Percentiles rank a stretch among this genome's conserved stretches.
Conservation (phyloP, 1,140 invertebrate genomes). For the Augochlora pura region DNA sequence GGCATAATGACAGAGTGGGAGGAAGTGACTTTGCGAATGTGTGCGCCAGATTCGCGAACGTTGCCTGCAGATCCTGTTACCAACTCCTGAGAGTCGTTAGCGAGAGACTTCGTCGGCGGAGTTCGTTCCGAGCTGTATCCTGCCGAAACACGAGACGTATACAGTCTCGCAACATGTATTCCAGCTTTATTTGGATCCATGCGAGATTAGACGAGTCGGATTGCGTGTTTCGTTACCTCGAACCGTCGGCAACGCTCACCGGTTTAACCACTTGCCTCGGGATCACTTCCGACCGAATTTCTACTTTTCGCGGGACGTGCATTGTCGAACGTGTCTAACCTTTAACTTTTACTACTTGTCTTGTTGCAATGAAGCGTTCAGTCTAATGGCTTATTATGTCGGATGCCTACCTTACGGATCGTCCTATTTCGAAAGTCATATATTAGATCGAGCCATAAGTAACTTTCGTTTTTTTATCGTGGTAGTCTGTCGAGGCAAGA, state of each 20-base stretch:
- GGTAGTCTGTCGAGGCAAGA: too few species aligned
- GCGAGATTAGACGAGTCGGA: neutral
- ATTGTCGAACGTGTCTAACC: neutral
- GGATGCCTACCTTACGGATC: too few species aligned
- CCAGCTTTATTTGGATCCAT: neutral
- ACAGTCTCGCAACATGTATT: neutral
- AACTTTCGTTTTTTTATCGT: too few species aligned
- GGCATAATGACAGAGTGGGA: neutral
- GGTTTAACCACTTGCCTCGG: neutral
- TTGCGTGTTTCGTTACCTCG: neutral
- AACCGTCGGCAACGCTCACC: neutral
- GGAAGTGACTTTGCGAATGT: neutral
- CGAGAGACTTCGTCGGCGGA: constrained; percentile 17
- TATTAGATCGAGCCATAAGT: too few species aligned
- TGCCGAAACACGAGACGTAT: constrained; percentile 26
- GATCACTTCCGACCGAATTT: neutral
- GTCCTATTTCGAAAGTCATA: too few species aligned
- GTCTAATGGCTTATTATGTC: too few species aligned
- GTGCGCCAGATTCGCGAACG: constrained; percentile 8
- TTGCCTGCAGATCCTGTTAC: constrained; percentile 28
- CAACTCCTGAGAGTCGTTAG: constrained; percentile 41
- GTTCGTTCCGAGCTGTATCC: constrained; percentile 1
- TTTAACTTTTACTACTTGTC: too few species aligned
- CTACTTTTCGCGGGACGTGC: neutral
- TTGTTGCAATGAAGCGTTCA: too few species aligned